Percentiles rank a stretch among this genome's conserved stretches.
Evolutionary conservation across 2,797 vertebrate genomes (phyloP).

Genomic region (Vireo griseus): DNA sequence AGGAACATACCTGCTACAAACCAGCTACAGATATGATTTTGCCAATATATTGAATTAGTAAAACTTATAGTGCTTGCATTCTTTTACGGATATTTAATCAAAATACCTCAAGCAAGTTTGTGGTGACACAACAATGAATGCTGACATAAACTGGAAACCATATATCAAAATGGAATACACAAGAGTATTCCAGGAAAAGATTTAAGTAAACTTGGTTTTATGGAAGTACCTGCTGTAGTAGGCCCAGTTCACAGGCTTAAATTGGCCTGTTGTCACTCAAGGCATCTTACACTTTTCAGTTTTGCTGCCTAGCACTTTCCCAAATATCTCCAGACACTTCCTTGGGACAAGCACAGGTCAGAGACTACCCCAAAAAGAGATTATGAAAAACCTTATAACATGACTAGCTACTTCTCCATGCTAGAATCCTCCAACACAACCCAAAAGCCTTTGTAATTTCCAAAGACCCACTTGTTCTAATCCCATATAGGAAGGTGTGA

Average conservation of each 20-base stretch:
- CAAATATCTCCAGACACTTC: neutral
- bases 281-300: neutral
- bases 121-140: neutral
- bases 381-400: neutral
- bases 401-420: neutral
- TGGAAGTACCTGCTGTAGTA: neutral
- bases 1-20: neutral
- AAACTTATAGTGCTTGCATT: neutral
- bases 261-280: neutral
- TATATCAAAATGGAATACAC: neutral
- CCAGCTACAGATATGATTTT: neutral
- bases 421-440: neutral
- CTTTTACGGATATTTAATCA: neutral
- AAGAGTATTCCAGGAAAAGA: neutral
- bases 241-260: neutral
- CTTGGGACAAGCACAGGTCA: neutral
- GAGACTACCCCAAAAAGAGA: neutral
- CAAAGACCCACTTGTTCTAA: neutral
- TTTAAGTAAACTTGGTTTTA: neutral
- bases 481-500: neutral
- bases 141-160: neutral
- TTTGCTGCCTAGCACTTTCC: neutral
- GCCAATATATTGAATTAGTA: neutral
- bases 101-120: neutral
- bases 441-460: neutral